Conservation (phyloP, 2,113 vertebrate genomes). For the Psammodynastes pulverulentus region DNA sequence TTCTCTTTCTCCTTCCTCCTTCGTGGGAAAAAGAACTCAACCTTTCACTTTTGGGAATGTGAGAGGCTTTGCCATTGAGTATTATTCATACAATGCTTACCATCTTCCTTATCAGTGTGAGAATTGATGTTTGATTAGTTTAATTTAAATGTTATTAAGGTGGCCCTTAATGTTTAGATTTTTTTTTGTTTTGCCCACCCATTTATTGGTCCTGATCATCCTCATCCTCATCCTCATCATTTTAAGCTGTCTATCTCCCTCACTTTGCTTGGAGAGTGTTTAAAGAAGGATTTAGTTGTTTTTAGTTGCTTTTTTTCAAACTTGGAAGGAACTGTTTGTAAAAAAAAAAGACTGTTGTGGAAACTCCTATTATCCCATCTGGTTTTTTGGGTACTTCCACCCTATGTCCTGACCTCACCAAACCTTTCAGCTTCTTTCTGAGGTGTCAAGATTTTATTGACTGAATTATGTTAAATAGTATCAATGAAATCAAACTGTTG, state of each 20-base stretch:
- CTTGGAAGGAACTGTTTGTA: neutral
- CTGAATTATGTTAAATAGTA: neutral
- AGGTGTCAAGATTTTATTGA: neutral
- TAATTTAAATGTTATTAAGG: too few species aligned
- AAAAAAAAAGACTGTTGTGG: neutral
- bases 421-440: neutral
- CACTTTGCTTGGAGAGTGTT: neutral
- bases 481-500: neutral
- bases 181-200: too few species aligned
- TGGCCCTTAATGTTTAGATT: too few species aligned
- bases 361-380: neutral
- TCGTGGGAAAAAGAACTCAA: neutral
- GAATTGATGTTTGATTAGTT: too few species aligned
- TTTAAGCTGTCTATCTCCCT: neutral
- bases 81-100: neutral
- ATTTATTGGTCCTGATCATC: too few species aligned
- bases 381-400: rapidly evolving
- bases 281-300: neutral
- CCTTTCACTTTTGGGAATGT: neutral
- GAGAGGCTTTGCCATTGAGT: neutral
- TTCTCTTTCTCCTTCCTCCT: neutral
- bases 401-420: neutral
- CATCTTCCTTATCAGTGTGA: too few species aligned
- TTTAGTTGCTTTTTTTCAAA: neutral
- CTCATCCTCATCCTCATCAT: too few species aligned